Evolutionary conservation across 2,888 invertebrate species (phyloP), one percentile per base, ranked within the genome.

Genomic region (Allygus modestus): DNA sequence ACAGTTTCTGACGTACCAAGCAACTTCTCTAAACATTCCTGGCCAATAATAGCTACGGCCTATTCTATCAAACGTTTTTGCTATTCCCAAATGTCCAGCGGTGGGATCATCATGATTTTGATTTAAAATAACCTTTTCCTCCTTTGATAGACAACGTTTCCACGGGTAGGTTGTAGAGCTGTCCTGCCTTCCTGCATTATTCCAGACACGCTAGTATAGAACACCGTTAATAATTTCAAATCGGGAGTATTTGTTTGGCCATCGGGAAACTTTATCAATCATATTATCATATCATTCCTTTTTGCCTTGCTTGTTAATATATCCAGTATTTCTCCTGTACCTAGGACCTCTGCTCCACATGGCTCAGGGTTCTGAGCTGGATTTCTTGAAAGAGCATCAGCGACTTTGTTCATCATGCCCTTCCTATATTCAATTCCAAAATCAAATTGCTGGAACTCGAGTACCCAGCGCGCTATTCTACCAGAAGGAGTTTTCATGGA

Each of bases 1-100:
- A 23, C 58, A 58, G 7, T 20, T 58, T 2, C 58, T 20, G 1
- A 58, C 58, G 12, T 58, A 58, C 9, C 12, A 2, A 9, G 20
- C 58, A 4, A 58, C 58, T 2, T 58, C 58, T 2, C 23, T 2
- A 23, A 23, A 82, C 65, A 84, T 75, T 0, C 77, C 83, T 1
- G 77, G 82, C 37, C 85, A 84, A 73, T 82, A 84, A 54, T 84
- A 85, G 0, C 15, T 69, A 15, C 65, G 43, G 15, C 54, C 65
- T 46, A 84, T 81, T 28, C 85, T 41, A 61, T 82, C 81, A 41
- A 65, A 82, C 12, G 86, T 86, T 26, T 86, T 86, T 11, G 82
- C 83, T 11, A 81, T 81, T 0, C 85, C 86, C 61, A 86, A 37
- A 65, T 86, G 86, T 26, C 84, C 85, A 7, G 82, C 20, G 15